Base-by-base conservation (phyloP, 2,113 vertebrate genomes). In the Meleagris gallopavo region DNA sequence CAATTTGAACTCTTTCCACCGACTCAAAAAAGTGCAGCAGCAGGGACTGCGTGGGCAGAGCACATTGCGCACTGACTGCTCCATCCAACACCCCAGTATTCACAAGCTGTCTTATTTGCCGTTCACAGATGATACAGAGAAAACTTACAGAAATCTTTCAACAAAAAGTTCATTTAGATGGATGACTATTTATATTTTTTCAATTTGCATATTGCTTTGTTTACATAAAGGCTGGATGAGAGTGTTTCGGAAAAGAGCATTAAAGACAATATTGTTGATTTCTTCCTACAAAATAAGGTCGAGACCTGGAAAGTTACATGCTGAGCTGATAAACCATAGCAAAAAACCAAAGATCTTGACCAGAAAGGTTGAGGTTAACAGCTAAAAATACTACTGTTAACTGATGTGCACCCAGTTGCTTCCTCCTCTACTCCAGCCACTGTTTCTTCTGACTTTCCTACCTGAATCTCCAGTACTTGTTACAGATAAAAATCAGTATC, bases 31-130 rank as follows among this genome's bases (percentile, higher is more conserved):
- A 46, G 19, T 6, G 27, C 1, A 54, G 29, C 95, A 75, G 76
- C 88, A 88, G 91, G 85, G 88, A 69, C 2, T n/a, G 82, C 5
- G 75, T 88, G 91, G 95, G 91, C 79, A 95, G 78, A 70, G 46
- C 60, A 8, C 86, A 48, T 32, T 0, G 1, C 5, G 52, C 1
- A 0, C 70, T 50, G 52, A 54, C 25, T 11, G 74, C 71, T 77
- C 69, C 34, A 20, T 70, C 87, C 69, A 48, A 1, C 5, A 6
- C 13, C 41, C 38, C 40, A 4, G 2, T 10, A 36, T 17, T 69
- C 1, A 0, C 93, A 85, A 74, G 64, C 86, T 81, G 86, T 13
- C 66, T 72, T 25, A 81, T 87, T 34, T 82, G n/a, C 43, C 64
- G 17, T 61, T 67, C 65, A 20, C 65, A 36, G 8, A 24, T 4